Percentiles rank a stretch among this genome's conserved stretches.
phyloP scores from a whole-genome alignment of 2,113 vertebrate species.

The Platichthys stellatus region DNA sequence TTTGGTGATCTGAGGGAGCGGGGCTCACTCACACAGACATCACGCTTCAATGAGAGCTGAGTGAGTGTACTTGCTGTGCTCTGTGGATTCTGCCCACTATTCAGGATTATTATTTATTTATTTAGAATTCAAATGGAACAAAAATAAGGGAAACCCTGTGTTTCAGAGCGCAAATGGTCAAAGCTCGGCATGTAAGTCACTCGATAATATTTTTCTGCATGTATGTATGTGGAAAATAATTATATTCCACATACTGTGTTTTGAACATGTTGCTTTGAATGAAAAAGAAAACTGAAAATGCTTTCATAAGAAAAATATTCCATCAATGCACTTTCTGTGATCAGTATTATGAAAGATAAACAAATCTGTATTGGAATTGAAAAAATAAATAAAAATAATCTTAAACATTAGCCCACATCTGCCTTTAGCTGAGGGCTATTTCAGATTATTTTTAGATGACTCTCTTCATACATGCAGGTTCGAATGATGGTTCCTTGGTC shows the following conservation, averaged over 20 bases:
- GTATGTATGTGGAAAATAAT: background rate
- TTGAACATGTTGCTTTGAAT: no score
- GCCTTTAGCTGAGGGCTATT: background rate
- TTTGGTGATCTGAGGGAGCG: conserved; percentile 34
- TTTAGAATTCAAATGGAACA: conserved; percentile 1
- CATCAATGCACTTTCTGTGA: background rate
- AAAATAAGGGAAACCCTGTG: no score
- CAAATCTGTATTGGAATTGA: background rate
- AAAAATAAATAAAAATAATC: background rate
- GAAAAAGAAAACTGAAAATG: no score
- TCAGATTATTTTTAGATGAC: background rate
- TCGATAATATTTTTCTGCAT: background rate
- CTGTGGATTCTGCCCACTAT: conserved; percentile 6
- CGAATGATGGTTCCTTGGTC: no score
- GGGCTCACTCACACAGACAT: conserved; percentile 25
- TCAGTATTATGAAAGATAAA: background rate
- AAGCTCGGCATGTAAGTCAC: background rate
- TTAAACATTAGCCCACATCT: no score
- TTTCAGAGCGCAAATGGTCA: background rate
- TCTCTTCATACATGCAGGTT: background rate
- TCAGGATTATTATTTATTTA: background rate
- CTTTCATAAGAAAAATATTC: background rate
- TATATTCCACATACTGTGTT: no score
- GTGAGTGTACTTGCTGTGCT: background rate
- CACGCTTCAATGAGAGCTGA: conserved; percentile 15